Conservation (phyloP, 2,797 vertebrate genomes). For the Sebastes cheni region DNA sequence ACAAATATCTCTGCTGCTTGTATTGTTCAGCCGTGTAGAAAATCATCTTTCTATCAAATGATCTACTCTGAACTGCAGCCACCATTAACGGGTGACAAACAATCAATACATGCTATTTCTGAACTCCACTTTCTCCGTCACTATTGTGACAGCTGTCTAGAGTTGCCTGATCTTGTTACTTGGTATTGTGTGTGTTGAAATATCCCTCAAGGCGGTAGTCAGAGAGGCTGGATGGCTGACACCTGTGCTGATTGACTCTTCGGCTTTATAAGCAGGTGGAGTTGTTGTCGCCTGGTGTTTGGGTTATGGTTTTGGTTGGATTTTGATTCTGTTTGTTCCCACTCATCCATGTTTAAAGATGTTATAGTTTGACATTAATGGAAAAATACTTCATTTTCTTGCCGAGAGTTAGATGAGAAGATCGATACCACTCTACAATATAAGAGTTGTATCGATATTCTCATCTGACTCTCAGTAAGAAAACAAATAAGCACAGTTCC, state of each 20-base stretch:
- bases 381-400: background rate
- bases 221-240: conserved; percentile 26
- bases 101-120: conserved; percentile 43
- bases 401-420: background rate
- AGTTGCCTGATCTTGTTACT: conserved; percentile 21
- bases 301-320: background rate
- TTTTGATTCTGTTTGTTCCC: background rate
- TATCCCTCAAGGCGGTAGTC: conserved; percentile 13
- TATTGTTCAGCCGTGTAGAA: background rate
- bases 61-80: conserved; percentile 6
- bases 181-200: background rate
- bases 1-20: background rate
- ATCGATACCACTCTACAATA: background rate
- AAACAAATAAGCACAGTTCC: background rate
- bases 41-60: conserved; percentile 7
- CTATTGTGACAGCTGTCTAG: conserved; percentile 36
- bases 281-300: background rate
- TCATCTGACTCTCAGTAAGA: background rate
- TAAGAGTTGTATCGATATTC: background rate
- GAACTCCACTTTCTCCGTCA: conserved; percentile 4
- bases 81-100: conserved; percentile 45
- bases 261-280: background rate
- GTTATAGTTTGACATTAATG: background rate
- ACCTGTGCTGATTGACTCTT: background rate
- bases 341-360: background rate